A percentile compares a stretch with the other conserved stretches of the same genome.
These are phyloP conservation scores for Siniperca undulata DNA, from an alignment of 2,797 vertebrate genomes.

Conservation along the genomic window DNA sequence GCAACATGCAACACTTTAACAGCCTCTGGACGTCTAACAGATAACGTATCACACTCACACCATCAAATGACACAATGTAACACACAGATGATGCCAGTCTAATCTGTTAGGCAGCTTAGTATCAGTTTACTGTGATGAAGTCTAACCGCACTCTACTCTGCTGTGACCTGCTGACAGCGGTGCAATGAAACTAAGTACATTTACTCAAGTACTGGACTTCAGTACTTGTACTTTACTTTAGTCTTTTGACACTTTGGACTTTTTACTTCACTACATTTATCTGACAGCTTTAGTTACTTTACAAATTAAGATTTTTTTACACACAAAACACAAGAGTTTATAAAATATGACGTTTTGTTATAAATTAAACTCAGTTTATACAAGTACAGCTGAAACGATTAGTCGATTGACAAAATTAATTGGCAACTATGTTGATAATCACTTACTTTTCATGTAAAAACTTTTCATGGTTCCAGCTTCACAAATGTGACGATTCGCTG, in stretches of 20 bases:
- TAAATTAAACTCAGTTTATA: too few relatives aligned
- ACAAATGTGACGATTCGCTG: too few relatives aligned
- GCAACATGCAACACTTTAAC: background rate
- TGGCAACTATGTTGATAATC: background rate
- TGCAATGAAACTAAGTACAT: background rate
- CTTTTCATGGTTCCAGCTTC: too few relatives aligned
- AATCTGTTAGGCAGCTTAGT: conserved; percentile 56
- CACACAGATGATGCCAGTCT: conserved; percentile 9
- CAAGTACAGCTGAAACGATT: background rate
- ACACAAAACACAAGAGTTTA: background rate
- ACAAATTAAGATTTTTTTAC: background rate
- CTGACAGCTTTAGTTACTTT: background rate
- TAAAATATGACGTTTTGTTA: background rate
- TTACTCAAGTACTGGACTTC: background rate
- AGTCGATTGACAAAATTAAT: background rate
- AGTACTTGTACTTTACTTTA: background rate
- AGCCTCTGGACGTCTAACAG: background rate
- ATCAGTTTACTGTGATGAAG: conserved; percentile 47
- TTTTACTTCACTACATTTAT: too few relatives aligned
- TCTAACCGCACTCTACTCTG: conserved; percentile 21
- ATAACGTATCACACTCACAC: conserved; percentile 4
- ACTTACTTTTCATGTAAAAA: background rate
- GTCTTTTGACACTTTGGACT: background rate
- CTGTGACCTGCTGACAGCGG: background rate
- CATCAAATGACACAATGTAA: conserved; percentile 30